Evolutionary conservation across 2,113 vertebrate genomes (phyloP).

Genomic region (Myxocyprinus asiaticus): DNA sequence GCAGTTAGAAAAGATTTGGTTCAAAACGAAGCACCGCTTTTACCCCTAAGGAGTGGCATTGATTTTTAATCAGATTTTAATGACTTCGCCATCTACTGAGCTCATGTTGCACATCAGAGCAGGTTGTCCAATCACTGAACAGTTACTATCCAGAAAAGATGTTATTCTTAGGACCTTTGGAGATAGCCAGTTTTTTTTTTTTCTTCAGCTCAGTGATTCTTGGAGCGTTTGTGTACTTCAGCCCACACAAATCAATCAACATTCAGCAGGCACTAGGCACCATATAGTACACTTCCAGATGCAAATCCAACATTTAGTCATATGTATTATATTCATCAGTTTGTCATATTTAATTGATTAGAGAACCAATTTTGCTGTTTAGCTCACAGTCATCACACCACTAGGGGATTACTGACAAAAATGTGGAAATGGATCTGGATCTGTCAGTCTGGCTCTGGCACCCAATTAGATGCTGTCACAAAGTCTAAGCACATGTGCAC

Average conservation of each 20-base stretch:
- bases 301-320: neutral
- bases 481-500: too few relatives aligned
- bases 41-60: neutral
- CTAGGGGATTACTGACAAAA: neutral
- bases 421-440: neutral
- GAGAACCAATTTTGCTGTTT: too few relatives aligned
- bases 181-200: too few relatives aligned
- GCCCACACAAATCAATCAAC: constrained; percentile 1
- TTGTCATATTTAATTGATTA: too few relatives aligned
- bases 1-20: neutral
- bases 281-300: neutral
- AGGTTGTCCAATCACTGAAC: constrained; percentile 18
- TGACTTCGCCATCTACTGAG: constrained; percentile 11
- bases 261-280: neutral
- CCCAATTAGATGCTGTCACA: too few relatives aligned
- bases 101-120: constrained; percentile 1
- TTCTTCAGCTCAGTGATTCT: neutral
- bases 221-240: neutral
- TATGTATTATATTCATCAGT: neutral
- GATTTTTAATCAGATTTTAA: neutral
- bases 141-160: constrained; percentile 32
- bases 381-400: neutral
- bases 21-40: neutral
- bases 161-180: neutral
- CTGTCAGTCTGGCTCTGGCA: neutral